These are phyloP conservation scores for Agrypnia vestita DNA, from an alignment of 1,140 invertebrate species.

Conservation along the genomic window DNA sequence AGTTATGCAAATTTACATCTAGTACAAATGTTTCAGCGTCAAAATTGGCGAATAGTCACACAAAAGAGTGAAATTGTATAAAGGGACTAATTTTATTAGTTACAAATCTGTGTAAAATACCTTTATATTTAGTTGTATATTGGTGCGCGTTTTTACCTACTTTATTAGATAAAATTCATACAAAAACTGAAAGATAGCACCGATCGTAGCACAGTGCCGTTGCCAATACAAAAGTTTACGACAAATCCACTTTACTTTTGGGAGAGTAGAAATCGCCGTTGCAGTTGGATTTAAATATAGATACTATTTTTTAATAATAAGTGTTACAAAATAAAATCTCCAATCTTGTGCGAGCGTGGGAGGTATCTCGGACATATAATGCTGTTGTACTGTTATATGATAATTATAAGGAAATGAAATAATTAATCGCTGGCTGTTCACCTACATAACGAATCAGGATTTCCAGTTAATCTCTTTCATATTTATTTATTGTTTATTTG, in stretches of 20 bases:
- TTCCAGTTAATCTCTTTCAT: not conserved
- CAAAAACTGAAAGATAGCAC: too few species aligned
- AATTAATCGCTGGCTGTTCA: not conserved
- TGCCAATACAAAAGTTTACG: not conserved
- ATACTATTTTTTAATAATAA: slow-evolving; percentile 7
- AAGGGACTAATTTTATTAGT: too few species aligned
- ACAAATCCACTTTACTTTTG: not conserved
- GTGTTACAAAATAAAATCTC: slow-evolving; percentile 13
- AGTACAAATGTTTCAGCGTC: too few species aligned
- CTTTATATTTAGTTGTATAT: too few species aligned
- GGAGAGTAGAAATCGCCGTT: not conserved
- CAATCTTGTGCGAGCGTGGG: not conserved
- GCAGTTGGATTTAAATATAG: slow-evolving; percentile 2
- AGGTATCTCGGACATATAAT: slow-evolving; percentile 2
- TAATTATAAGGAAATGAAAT: slow-evolving; percentile 3
- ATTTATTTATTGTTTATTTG: not conserved
- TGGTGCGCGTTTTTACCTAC: too few species aligned
- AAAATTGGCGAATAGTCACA: too few species aligned
- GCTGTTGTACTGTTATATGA: slow-evolving; percentile 19
- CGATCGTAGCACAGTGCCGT: not conserved
- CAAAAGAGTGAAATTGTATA: too few species aligned
- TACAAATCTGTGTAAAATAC: too few species aligned
- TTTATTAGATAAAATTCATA: too few species aligned
- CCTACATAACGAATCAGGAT: not conserved
- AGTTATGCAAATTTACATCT: too few species aligned